Conservation (phyloP, 2,888 invertebrate genomes). For the Pardosa pseudoannulata region DNA sequence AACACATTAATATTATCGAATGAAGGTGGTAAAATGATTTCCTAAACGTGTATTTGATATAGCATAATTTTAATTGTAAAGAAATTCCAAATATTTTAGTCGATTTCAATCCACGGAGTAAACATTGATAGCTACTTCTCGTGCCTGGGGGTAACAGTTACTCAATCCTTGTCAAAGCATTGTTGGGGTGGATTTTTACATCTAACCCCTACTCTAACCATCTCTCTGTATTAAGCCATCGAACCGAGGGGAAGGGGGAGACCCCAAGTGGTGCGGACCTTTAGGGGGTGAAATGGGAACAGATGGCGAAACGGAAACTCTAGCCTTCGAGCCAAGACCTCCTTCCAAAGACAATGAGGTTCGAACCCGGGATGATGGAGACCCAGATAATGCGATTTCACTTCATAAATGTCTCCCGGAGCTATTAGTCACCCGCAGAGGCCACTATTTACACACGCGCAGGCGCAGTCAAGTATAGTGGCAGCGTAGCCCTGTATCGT, state of each 20-base stretch:
- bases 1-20: too few species aligned
- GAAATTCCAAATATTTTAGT: too few species aligned
- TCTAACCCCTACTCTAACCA: neutral
- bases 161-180: neutral
- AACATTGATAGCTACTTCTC: too few species aligned
- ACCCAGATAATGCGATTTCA: slow-evolving; percentile 71
- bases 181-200: slow-evolving; percentile 11
- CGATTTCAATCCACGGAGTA: too few species aligned
- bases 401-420: slow-evolving; percentile 69
- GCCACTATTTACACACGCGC: slow-evolving; percentile 46
- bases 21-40: too few species aligned
- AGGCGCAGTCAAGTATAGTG: slow-evolving; percentile 63
- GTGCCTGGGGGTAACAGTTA: neutral
- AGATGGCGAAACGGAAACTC: slow-evolving; percentile 66
- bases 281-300: slow-evolving; percentile 66
- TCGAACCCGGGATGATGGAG: slow-evolving; percentile 66
- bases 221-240: slow-evolving; percentile 20
- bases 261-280: slow-evolving; percentile 36
- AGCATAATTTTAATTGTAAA: too few species aligned
- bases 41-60: too few species aligned
- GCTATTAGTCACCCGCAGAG: slow-evolving; percentile 67
- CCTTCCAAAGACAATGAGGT: slow-evolving; percentile 66
- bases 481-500: slow-evolving; percentile 3
- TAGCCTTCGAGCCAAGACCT: slow-evolving; percentile 54
- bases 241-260: slow-evolving; percentile 22